phyloP scores from a whole-genome alignment of 2,113 vertebrate species.

The Caranx ignobilis region DNA sequence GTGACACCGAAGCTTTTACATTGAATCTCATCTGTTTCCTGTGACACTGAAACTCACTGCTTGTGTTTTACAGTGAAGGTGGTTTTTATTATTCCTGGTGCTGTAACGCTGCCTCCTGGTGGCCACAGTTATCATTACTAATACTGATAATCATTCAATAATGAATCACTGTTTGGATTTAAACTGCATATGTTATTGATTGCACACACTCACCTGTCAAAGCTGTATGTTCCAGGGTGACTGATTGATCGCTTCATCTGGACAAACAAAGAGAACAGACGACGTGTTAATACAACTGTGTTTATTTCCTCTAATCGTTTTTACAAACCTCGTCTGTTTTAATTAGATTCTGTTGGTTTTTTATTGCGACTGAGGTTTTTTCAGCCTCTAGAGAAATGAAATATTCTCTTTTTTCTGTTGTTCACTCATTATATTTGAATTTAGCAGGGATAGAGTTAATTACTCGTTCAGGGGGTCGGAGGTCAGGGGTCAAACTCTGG shows the following conservation, averaged over 20 bases:
- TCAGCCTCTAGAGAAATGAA: too few relatives aligned
- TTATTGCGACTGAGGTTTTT: too few relatives aligned
- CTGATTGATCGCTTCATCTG: conserved; percentile 78
- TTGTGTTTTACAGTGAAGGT: background rate
- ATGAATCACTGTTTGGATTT: background rate
- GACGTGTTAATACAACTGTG: background rate
- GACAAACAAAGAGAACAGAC: background rate
- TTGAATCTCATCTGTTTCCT: background rate
- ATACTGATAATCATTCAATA: too few relatives aligned
- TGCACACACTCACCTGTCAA: conserved; percentile 66
- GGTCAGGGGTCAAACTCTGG: conserved; percentile 92
- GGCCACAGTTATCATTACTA: background rate
- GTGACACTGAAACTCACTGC: background rate
- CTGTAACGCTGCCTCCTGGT: conserved; percentile 40
- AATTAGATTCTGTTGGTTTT: background rate
- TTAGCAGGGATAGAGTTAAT: background rate
- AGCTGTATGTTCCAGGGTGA: conserved; percentile 77
- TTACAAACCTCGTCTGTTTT: background rate
- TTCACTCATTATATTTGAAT: background rate
- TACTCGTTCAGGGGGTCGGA: conserved; percentile 77
- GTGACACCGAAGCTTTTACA: background rate
- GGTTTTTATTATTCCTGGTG: background rate
- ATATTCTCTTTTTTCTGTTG: background rate
- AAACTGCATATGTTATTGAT: too few relatives aligned
- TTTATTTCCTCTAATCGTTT: background rate